Evolutionary conservation across 2,113 vertebrate species (phyloP), one percentile per base, ranked within the genome.

Genomic region (Rafetus swinhoei): DNA sequence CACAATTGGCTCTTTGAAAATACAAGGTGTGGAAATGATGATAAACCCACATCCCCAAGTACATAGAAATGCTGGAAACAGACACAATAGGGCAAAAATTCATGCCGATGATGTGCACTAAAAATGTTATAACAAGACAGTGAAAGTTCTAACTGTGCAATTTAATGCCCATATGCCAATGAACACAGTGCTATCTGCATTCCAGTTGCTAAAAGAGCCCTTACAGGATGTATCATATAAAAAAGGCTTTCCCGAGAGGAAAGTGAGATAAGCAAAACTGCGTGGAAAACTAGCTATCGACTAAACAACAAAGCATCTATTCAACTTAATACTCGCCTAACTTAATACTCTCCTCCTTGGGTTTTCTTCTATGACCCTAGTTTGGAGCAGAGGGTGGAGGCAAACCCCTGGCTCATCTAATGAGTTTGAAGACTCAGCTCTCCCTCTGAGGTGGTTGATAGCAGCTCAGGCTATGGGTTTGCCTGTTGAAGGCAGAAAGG

Each of bases 221-320:
- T 95, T 95, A 95, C 94, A 96, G 95, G 32, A 96, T 95, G 90
- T 83, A 86, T 79, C 85, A 87, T 82, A 96, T 97, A 95, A 97
- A 54, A 45, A 14, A 97, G 93, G 25, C 81, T 88, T 94, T 92
- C 88, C 87, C 93, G 76, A 83, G 88, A 97, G 94, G 91, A 94
- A 95, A 97, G 94, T 94, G 94, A 95, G 91, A 93, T 96, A 96
- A 95, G 93, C 94, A 90, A 95, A 96, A 96, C 85, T 92, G 19
- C 0, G 93, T 95, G 95, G 95, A 97, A 97, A 95, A 97, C 94
- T 96, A 89, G 86, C 93, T 95, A 97, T 97, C 93, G 94, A 96
- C 95, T 96, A 96, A 96, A 96, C 95, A 96, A 84, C 96, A 91
- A 92, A 93, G 89, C 88, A 94, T 90, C 93, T 87, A 93, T 89